Evolutionary conservation across 2,113 vertebrate genomes (phyloP), one percentile per base, ranked within the genome.

Genomic region (Dasyornis broadbenti): DNA sequence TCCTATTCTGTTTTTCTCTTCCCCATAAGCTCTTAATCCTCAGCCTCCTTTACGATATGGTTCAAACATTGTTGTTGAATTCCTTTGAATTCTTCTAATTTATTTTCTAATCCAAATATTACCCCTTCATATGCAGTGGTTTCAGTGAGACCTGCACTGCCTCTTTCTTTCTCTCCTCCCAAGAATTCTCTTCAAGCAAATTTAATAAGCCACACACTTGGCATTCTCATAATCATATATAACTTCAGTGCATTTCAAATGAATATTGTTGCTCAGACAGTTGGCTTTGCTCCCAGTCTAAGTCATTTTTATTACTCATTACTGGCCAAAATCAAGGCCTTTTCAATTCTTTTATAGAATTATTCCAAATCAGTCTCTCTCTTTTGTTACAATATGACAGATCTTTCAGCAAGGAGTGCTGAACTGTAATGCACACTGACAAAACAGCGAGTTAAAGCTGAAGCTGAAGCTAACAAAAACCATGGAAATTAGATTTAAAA

Each of bases 101-200:
- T 87, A 78, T 91, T 88, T 94, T 88, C 84, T 90, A 88, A 91
- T 92, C 63, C 70, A 79, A 76, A 92, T 63, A 89, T 85, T 90
- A 80, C 53, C 49, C 70, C 80, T 91, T 91, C 35, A 50, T 45
- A 85, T 59, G 70, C 59, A 87, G 66, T 84, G 82, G 26, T 91
- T 91, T 82, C 65, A 37, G 44, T 13, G 4, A 94, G 63, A 90
- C 44, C 57, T 70, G 53, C 19, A n/a, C 33, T 80, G n/a, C 75
- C 59, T 85, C 37, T 87, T 89, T 73, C 69, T 68, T 90, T 61
- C 61, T 85, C 39, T 88, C 27, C 52, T 49, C 28, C 15, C 37
- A 77, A 81, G 68, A 80, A 88, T 78, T 93, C 65, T 83, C 40
- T 79, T 92, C 53, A 89, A 92, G 50, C 22, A 72, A 86, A 73